These are phyloP conservation scores for Silvanus unidentatus DNA, from an alignment of 2,888 invertebrate genomes.

Conservation along the genomic window DNA sequence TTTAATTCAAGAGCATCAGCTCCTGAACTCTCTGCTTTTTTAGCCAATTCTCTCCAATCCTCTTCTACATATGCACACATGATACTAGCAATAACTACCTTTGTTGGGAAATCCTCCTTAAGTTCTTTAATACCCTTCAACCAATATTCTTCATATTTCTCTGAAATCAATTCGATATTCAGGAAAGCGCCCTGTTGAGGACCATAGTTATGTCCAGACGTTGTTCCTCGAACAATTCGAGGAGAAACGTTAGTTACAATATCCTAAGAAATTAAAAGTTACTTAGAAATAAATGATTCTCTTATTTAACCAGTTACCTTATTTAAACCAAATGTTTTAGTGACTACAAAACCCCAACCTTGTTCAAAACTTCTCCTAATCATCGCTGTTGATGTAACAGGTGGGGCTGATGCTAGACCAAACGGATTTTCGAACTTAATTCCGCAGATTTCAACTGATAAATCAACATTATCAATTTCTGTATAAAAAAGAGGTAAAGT, in stretches of 20 bases:
- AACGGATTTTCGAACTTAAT: constrained; percentile 94
- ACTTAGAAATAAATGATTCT: not conserved
- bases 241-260: constrained; percentile 95
- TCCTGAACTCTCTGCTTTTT: constrained; percentile 72
- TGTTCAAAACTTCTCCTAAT: constrained; percentile 90
- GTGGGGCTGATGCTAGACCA: constrained; percentile 95
- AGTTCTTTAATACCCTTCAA: constrained; percentile 79
- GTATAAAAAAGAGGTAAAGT: constrained; percentile 87
- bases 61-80: constrained; percentile 84
- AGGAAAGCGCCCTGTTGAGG: constrained; percentile 96
- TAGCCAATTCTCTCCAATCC: constrained; percentile 84
- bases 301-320: constrained; percentile 60
- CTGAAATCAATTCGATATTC: constrained; percentile 97
- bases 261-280: constrained; percentile 52
- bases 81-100: constrained; percentile 90
- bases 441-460: constrained; percentile 90
- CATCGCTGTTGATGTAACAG: constrained; percentile 92
- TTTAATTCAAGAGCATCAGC: constrained; percentile 95
- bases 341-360: constrained; percentile 97
- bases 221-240: constrained; percentile 88
- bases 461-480: constrained; percentile 87
- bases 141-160: constrained; percentile 94
- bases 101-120: constrained; percentile 85
- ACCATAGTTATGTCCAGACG: constrained; percentile 85
- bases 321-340: constrained; percentile 92